phyloP scores from a whole-genome alignment of 2,113 vertebrate genomes.

The Syngnathus scovelli region DNA sequence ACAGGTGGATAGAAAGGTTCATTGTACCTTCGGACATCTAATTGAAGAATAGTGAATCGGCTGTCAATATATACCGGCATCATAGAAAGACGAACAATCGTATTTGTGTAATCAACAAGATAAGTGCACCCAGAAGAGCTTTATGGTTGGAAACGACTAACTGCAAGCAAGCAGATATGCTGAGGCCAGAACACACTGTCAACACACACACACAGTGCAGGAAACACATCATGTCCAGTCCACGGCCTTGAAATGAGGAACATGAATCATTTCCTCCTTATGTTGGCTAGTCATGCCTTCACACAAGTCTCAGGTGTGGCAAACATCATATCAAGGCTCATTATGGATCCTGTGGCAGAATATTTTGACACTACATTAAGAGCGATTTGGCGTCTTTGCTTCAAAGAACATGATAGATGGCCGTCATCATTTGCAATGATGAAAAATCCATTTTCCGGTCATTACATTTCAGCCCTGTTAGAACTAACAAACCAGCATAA shows the following conservation, averaged over 20 bases:
- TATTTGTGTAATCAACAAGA: neutral
- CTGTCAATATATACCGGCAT: neutral
- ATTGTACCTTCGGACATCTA: neutral
- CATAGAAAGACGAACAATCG: neutral
- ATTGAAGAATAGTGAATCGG: neutral
- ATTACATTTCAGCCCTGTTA: slow-evolving; percentile 40
- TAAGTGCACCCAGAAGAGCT: neutral
- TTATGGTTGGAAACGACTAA: neutral
- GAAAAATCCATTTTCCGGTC: slow-evolving; percentile 49
- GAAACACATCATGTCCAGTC: slow-evolving; percentile 54
- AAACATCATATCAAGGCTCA: no score
- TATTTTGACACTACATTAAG: no score
- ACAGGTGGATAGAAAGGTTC: neutral
- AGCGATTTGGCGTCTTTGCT: no score
- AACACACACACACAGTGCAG: slow-evolving; percentile 39
- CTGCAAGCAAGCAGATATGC: slow-evolving; percentile 41
- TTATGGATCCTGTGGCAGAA: no score
- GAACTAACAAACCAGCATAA: neutral
- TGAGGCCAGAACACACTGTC: slow-evolving; percentile 33
- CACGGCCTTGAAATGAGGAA: slow-evolving; percentile 64
- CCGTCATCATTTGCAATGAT: slow-evolving; percentile 47
- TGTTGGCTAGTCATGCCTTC: slow-evolving; percentile 33
- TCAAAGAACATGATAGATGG: slow-evolving; percentile 46
- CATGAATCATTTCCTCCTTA: slow-evolving; percentile 69
- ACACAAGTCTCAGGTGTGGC: neutral